Percentiles rank a stretch among this genome's conserved stretches.
These are phyloP conservation scores for Teleiodes luculella DNA, from an alignment of 2,888 invertebrate genomes.

Conservation along the genomic window DNA sequence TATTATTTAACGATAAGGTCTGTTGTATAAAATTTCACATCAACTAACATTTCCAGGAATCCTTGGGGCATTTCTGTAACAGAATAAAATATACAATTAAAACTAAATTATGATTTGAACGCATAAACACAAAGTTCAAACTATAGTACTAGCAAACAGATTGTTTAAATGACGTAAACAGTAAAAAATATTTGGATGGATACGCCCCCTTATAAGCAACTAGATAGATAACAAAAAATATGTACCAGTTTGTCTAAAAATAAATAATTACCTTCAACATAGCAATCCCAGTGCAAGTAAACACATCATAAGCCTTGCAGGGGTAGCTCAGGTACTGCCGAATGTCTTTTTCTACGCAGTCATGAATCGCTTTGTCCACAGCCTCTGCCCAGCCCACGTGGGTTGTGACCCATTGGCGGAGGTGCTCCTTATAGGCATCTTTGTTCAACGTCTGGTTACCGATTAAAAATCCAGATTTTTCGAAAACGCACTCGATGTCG, in stretches of 20 bases:
- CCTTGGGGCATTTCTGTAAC: constrained; percentile 59
- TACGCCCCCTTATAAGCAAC: no score
- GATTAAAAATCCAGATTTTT: constrained; percentile 61
- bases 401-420: constrained; percentile 51
- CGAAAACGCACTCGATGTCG: constrained; percentile 65
- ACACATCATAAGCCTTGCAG: constrained; percentile 66
- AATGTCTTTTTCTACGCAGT: constrained; percentile 60
- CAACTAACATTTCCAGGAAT: constrained; percentile 46
- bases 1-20: no score
- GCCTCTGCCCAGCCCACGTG: constrained; percentile 55
- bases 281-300: constrained; percentile 67
- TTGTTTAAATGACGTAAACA: no score
- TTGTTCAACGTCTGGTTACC: constrained; percentile 56
- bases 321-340: constrained; percentile 59
- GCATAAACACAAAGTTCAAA: neutral
- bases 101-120: no score
- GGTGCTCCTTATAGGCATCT: constrained; percentile 53
- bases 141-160: neutral
- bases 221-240: no score
- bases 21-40: constrained; percentile 22
- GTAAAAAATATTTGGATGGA: no score
- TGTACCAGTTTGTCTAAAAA: no score
- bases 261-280: constrained; percentile 58
- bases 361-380: constrained; percentile 53
- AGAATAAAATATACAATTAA: no score